Percentiles rank a stretch among this genome's conserved stretches.
These are phyloP conservation scores for Neolamprologus falcicula DNA, from an alignment of 2,113 vertebrate species.

Conservation along the genomic window DNA sequence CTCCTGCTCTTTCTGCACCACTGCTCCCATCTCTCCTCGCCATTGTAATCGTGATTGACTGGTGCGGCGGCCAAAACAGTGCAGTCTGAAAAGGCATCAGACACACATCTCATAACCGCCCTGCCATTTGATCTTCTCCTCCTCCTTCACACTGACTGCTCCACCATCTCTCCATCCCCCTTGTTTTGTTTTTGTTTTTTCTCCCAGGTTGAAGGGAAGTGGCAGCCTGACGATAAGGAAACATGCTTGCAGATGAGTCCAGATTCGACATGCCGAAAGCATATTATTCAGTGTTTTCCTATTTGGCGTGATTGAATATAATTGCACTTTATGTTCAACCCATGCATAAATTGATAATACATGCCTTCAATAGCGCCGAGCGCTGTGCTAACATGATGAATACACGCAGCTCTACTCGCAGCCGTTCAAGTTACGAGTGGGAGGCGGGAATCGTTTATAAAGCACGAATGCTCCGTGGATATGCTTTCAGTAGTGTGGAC, in stretches of 20 bases:
- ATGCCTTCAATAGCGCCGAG: not conserved
- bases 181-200: not conserved
- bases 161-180: slow-evolving; percentile 37
- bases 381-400: not conserved
- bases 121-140: slow-evolving; percentile 72
- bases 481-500: not conserved
- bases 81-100: slow-evolving; percentile 76
- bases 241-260: slow-evolving; percentile 25
- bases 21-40: slow-evolving; percentile 78
- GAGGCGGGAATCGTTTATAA: not conserved
- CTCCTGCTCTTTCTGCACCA: slow-evolving; percentile 81
- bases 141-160: slow-evolving; percentile 63
- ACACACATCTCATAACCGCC: slow-evolving; percentile 78
- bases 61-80: slow-evolving; percentile 79
- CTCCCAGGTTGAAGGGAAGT: slow-evolving; percentile 32
- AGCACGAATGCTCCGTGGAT: not conserved
- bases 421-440: not conserved
- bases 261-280: slow-evolving; percentile 20
- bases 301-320: slow-evolving; percentile 24
- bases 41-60: slow-evolving; percentile 86
- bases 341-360: slow-evolving; percentile 18
- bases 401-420: not conserved
- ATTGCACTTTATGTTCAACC: slow-evolving; percentile 43
- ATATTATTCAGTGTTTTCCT: slow-evolving; percentile 13
- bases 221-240: slow-evolving; percentile 43